A percentile compares a stretch with the other conserved stretches of the same genome.
These are phyloP conservation scores for Drosophila subobscura DNA, from an alignment of 1,140 invertebrate species.

Conservation along the genomic window DNA sequence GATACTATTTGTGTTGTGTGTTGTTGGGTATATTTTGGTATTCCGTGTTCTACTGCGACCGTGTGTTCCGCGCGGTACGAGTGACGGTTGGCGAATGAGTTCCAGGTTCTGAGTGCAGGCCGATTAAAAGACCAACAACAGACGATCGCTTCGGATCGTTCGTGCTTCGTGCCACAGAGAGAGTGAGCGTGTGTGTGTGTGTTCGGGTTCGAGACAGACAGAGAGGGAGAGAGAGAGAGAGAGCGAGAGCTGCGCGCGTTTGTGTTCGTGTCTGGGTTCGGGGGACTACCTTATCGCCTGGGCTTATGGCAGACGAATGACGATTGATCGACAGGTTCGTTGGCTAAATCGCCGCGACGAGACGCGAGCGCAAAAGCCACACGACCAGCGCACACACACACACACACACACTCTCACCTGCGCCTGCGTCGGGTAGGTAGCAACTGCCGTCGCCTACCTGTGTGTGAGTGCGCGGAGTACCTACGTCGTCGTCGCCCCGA, in stretches of 20 bases:
- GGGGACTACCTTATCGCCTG: slow-evolving; percentile 72
- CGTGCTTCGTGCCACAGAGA: slow-evolving; percentile 16
- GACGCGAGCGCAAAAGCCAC: slow-evolving; percentile 72
- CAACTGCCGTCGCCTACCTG: slow-evolving; percentile 9
- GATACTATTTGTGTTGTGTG: slow-evolving; percentile 27
- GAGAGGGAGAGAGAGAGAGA: too few relatives aligned
- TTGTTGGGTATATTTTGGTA: slow-evolving; percentile 1
- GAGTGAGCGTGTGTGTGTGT: slow-evolving; percentile 2
- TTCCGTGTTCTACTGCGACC: slow-evolving; percentile 30
- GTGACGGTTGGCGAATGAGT: slow-evolving; percentile 69
- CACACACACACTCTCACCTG: slow-evolving; percentile 13
- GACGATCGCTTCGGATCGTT: slow-evolving; percentile 50
- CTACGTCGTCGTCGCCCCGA: slow-evolving; percentile 27
- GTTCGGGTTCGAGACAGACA: too few relatives aligned
- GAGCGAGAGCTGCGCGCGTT: background rate
- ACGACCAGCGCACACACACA: slow-evolving; percentile 65
- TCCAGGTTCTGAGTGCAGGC: slow-evolving; percentile 67
- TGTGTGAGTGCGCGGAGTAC: slow-evolving; percentile 42
- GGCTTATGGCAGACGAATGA: slow-evolving; percentile 81
- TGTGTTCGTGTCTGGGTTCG: slow-evolving; percentile 24
- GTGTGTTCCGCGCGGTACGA: slow-evolving; percentile 71
- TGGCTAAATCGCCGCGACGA: slow-evolving; percentile 78
- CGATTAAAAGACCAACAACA: slow-evolving; percentile 69
- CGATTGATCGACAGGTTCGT: slow-evolving; percentile 83
- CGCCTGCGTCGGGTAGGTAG: slow-evolving; percentile 4